phyloP scores from a whole-genome alignment of 1,140 invertebrate species.

The Aphaenogaster ashmeadi region DNA sequence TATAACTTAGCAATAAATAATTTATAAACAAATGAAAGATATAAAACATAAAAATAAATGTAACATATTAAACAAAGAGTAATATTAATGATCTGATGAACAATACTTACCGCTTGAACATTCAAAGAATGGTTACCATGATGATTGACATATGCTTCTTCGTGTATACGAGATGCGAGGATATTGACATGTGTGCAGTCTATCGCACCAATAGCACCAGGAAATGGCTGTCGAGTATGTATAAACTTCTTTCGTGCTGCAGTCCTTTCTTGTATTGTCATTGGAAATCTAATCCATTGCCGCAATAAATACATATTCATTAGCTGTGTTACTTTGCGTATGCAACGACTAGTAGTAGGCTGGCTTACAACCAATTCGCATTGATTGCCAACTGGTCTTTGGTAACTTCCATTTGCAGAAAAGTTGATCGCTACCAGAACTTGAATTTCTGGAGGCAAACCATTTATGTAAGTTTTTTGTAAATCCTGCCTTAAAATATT shows the following conservation, averaged over 20 bases:
- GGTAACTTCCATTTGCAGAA: constrained; percentile 1
- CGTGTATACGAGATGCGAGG: not conserved
- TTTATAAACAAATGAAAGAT: no score
- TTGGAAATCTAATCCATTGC: constrained; percentile 22
- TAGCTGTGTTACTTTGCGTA: not conserved
- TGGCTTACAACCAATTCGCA: not conserved
- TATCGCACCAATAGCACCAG: not conserved
- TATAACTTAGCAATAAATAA: no score
- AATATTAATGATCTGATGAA: no score
- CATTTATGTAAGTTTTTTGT: no score
- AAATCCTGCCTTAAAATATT: no score
- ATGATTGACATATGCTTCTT: not conserved
- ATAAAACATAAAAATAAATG: no score
- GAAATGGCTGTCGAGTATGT: not conserved
- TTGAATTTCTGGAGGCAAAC: no score
- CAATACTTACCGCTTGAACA: not conserved
- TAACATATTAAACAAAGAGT: no score
- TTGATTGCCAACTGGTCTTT: constrained; percentile 10
- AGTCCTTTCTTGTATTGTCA: not conserved
- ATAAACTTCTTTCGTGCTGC: not conserved
- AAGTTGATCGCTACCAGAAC: no score
- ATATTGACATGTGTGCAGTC: not conserved
- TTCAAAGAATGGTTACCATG: not conserved
- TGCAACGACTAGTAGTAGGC: not conserved
- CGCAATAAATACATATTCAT: constrained; percentile 11